These are phyloP conservation scores for Chesias legatella DNA, from an alignment of 2,888 invertebrate species.

Conservation along the genomic window DNA sequence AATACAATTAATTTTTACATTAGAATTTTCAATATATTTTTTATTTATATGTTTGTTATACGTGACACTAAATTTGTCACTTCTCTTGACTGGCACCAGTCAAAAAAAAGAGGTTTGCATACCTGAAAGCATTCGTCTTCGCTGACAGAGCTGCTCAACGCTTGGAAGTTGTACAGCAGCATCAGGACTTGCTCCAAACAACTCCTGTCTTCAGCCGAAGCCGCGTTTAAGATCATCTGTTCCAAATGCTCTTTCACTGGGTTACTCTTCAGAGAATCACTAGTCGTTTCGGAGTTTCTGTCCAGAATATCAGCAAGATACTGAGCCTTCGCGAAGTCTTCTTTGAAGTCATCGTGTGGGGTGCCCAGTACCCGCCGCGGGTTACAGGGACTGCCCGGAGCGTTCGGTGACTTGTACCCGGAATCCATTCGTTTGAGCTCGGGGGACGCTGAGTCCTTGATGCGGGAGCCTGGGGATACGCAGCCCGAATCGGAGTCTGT, in stretches of 20 bases:
- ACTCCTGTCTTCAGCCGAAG: slow-evolving; percentile 79
- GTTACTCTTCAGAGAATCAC: slow-evolving; percentile 69
- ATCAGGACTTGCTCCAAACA: slow-evolving; percentile 83
- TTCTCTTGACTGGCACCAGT: background rate
- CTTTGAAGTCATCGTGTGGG: slow-evolving; percentile 71
- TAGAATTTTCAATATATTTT: background rate
- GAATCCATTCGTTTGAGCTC: slow-evolving; percentile 78
- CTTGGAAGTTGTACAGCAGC: slow-evolving; percentile 81
- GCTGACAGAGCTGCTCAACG: slow-evolving; percentile 76
- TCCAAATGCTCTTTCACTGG: slow-evolving; percentile 74
- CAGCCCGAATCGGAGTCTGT: slow-evolving; percentile 78
- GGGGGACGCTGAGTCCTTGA: slow-evolving; percentile 76
- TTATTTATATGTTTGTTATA: background rate
- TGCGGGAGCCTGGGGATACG: slow-evolving; percentile 76
- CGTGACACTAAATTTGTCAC: background rate
- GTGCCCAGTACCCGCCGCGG: slow-evolving; percentile 58
- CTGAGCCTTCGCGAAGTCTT: slow-evolving; percentile 74
- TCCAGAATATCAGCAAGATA: slow-evolving; percentile 68
- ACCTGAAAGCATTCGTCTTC: slow-evolving; percentile 80
- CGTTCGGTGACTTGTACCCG: slow-evolving; percentile 74
- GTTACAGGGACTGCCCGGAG: slow-evolving; percentile 69
- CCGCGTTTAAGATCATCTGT: slow-evolving; percentile 74
- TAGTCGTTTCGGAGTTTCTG: slow-evolving; percentile 64
- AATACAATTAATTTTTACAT: slow-evolving; percentile 21
- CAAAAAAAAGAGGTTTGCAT: slow-evolving; percentile 28